These are phyloP conservation scores for Aradus depressus DNA, from an alignment of 2,888 invertebrate species.

Conservation along the genomic window DNA sequence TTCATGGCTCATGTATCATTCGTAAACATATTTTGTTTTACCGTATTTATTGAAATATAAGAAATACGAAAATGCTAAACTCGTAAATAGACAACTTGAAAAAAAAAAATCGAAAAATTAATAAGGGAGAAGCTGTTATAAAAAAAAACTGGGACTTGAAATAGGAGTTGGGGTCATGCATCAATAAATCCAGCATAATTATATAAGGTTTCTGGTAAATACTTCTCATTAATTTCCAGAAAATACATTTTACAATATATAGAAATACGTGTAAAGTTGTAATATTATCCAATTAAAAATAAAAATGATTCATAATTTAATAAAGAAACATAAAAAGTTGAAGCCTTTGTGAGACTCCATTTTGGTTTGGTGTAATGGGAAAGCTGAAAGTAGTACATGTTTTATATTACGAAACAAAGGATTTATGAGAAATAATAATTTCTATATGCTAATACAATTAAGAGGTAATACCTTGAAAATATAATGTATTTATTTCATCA, in stretches of 20 bases:
- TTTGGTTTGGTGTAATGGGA: conserved; percentile 27
- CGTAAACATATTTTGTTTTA: neutral
- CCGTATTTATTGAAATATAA: neutral
- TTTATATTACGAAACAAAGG: conserved; percentile 12
- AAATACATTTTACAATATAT: neutral
- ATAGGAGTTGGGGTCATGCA: conserved; percentile 17
- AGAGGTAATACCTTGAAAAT: neutral
- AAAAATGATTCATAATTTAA: neutral
- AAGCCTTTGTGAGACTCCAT: conserved; percentile 26
- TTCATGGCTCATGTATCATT: neutral
- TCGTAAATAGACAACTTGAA: neutral
- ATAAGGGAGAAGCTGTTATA: neutral
- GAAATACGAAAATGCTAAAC: neutral
- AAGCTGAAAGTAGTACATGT: conserved; percentile 22
- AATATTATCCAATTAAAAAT: too few species aligned
- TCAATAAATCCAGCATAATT: conserved; percentile 19
- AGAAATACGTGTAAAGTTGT: too few species aligned
- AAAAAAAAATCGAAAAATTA: neutral
- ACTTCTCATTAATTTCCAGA: neutral
- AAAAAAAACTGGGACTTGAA: conserved; percentile 4
- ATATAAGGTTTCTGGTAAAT: neutral
- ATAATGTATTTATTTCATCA: neutral
- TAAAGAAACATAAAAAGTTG: neutral
- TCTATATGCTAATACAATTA: neutral
- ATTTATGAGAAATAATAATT: too few species aligned